Percentiles rank a stretch among this genome's conserved stretches.
phyloP scores from a whole-genome alignment of 2,797 vertebrate species.

The Brotula barbata region DNA sequence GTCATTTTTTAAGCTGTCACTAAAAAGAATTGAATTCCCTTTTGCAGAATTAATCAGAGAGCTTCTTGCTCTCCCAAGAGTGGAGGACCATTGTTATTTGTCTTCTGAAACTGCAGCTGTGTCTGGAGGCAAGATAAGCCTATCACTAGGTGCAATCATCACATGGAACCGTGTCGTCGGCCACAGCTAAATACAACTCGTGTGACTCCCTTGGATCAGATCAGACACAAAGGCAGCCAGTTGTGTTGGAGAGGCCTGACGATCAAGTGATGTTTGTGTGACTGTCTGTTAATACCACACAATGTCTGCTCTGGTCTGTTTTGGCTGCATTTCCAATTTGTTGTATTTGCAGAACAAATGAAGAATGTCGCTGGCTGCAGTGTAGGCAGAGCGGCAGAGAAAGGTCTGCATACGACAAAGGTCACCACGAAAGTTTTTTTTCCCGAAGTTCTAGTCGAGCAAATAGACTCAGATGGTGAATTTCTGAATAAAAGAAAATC shows the following conservation, averaged over 20 bases:
- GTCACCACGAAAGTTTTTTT: conserved; percentile 8
- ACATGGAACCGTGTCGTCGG: conserved; percentile 56
- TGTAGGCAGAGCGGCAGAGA: conserved; percentile 10
- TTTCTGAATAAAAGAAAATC: too few relatives aligned
- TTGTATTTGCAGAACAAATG: conserved; percentile 56
- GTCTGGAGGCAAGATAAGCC: conserved; percentile 45
- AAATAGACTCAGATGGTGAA: too few relatives aligned
- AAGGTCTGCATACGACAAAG: conserved; percentile 17
- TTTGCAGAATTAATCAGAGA: conserved; percentile 20
- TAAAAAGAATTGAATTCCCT: conserved; percentile 1
- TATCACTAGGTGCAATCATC: conserved; percentile 55
- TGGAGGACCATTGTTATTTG: conserved; percentile 39
- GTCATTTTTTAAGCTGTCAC: conserved; percentile 18
- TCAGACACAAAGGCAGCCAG: conserved; percentile 69
- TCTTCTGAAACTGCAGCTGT: conserved; percentile 38
- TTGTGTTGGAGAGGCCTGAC: conserved; percentile 58
- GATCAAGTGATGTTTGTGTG: conserved; percentile 75
- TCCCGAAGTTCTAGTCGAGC: too few relatives aligned
- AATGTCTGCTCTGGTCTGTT: conserved; percentile 55
- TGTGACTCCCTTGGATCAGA: conserved; percentile 66
- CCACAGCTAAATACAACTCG: conserved; percentile 71
- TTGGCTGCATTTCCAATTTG: conserved; percentile 37
- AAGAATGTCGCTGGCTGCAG: conserved; percentile 45
- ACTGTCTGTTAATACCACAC: conserved; percentile 68
- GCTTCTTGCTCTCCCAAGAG: conserved; percentile 36